Conservation (phyloP, 2,797 vertebrate species). For the Lutjanus campechanus region DNA sequence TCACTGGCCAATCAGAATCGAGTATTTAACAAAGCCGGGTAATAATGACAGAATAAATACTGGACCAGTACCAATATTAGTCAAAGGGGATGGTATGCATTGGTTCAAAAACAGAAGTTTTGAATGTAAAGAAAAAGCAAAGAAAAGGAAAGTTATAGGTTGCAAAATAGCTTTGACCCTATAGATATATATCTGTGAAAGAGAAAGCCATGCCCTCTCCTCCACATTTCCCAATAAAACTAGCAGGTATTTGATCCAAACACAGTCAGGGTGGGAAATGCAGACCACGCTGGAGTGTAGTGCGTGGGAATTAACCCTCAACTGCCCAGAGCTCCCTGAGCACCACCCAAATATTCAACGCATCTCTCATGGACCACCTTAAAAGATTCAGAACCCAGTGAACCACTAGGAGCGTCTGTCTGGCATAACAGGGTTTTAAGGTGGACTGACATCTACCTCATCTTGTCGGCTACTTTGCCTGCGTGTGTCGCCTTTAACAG, state of each 20-base stretch:
- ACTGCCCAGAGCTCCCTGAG: conserved; percentile 29
- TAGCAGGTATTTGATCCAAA: conserved; percentile 13
- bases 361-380: conserved; percentile 78
- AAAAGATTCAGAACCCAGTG: conserved; percentile 72
- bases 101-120: neutral
- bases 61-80: neutral
- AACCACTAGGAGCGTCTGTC: conserved; percentile 73
- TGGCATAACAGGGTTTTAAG: conserved; percentile 79
- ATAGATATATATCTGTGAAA: neutral
- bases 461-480: neutral
- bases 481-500: conserved; percentile 88
- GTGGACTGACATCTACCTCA: conserved; percentile 69
- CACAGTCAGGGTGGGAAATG: conserved; percentile 11
- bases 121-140: neutral
- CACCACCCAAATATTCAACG: conserved; percentile 2
- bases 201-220: no score
- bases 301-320: conserved; percentile 80
- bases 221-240: neutral
- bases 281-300: conserved; percentile 38
- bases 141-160: neutral
- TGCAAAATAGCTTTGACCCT: neutral
- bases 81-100: neutral
- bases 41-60: neutral
- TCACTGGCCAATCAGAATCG: no score
- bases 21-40: no score